Evolutionary conservation across 2,113 vertebrate species (phyloP).

Genomic region (Oryzias celebensis): DNA sequence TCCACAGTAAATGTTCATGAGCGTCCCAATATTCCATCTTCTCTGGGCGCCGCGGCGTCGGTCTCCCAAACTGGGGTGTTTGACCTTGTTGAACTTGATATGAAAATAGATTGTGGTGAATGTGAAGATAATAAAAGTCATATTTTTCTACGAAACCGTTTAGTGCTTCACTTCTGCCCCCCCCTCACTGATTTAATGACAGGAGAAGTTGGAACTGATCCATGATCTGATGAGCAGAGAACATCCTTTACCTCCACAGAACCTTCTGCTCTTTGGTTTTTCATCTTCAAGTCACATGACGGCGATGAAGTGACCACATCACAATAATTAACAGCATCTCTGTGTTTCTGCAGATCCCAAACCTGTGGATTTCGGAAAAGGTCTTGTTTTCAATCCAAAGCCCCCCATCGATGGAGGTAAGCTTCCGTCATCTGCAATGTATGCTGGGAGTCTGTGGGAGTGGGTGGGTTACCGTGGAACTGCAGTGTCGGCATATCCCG

Average conservation of each 20-base stretch:
- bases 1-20: conserved; percentile 49
- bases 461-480: too few relatives aligned
- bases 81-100: conserved; percentile 88
- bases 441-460: too few relatives aligned
- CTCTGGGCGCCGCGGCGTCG: conserved; percentile 37
- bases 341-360: conserved; percentile 70
- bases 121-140: conserved; percentile 92
- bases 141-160: conserved; percentile 93
- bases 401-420: conserved; percentile 71
- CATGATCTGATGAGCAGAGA: too few relatives aligned
- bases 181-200: neutral
- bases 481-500: too few relatives aligned
- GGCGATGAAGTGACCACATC: too few relatives aligned
- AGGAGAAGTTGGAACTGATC: too few relatives aligned
- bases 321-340: conserved; percentile 16
- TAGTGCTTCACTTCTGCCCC: conserved; percentile 40
- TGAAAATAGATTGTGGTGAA: conserved; percentile 89
- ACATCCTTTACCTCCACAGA: neutral
- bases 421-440: neutral
- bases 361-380: conserved; percentile 74
- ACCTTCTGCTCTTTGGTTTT: conserved; percentile 16
- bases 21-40: conserved; percentile 47
- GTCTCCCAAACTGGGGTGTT: conserved; percentile 61
- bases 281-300: conserved; percentile 25
- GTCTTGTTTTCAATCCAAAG: conserved; percentile 62